These are phyloP conservation scores for Petrosia ficiformis DNA, from an alignment of 37 sponge, comb jelly and placozoan genomes.

Conservation along the genomic window DNA sequence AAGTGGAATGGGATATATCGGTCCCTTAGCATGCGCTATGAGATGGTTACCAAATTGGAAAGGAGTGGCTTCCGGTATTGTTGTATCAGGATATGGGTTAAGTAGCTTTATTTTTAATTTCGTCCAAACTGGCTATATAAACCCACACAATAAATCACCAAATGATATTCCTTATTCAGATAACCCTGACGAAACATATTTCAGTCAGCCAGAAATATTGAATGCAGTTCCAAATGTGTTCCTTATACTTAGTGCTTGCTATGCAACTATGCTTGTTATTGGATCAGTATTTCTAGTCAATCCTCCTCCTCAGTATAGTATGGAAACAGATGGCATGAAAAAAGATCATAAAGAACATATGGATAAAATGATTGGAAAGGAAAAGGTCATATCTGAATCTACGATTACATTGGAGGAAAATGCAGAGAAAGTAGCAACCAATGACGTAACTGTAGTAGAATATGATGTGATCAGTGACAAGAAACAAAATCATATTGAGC, in stretches of 20 bases:
- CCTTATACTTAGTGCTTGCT: slow-evolving; percentile 69
- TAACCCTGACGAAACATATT: slow-evolving; percentile 6
- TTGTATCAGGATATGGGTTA: slow-evolving; percentile 85
- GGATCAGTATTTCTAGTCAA: slow-evolving; percentile 67
- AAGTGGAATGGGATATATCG: slow-evolving; percentile 78
- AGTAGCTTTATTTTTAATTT: slow-evolving; percentile 72
- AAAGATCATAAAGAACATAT: too few relatives aligned
- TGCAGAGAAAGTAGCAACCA: slow-evolving; percentile 33
- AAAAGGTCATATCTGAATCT: too few relatives aligned
- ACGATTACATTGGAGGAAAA: too few relatives aligned
- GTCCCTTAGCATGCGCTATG: slow-evolving; percentile 73
- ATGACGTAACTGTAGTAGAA: too few relatives aligned
- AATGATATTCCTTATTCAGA: not conserved
- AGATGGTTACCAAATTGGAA: slow-evolving; percentile 85
- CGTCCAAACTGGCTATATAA: slow-evolving; percentile 68
- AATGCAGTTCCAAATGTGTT: slow-evolving; percentile 69
- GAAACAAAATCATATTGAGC: too few relatives aligned
- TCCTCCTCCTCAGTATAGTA: slow-evolving; percentile 28
- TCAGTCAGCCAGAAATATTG: slow-evolving; percentile 52
- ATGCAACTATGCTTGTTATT: slow-evolving; percentile 63
- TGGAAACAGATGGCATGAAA: too few relatives aligned
- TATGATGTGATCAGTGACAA: too few relatives aligned
- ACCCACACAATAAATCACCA: slow-evolving; percentile 64
- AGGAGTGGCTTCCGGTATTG: slow-evolving; percentile 79
- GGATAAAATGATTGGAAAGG: too few relatives aligned